Evolutionary conservation across 2,113 vertebrate species (phyloP).

Genomic region (Candoia aspera): DNA sequence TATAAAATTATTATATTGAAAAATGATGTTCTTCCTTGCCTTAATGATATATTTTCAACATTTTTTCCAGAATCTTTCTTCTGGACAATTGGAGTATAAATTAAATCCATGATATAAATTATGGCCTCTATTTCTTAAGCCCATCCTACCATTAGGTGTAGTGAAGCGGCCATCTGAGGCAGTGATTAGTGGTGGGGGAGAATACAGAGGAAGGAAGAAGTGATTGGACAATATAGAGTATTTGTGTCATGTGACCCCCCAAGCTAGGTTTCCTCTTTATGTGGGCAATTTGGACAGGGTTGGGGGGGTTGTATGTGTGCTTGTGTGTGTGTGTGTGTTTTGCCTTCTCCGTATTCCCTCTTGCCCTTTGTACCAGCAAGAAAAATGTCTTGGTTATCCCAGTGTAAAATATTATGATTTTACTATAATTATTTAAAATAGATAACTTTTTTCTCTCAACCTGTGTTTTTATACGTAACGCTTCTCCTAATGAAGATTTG

Average conservation of each 20-base stretch:
- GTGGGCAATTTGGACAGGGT: not conserved
- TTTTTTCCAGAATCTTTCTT: not conserved
- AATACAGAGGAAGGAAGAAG: not conserved
- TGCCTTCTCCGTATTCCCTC: not conserved
- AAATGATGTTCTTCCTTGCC: not conserved
- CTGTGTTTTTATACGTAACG: slow-evolving; percentile 53
- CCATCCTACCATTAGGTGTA: not conserved
- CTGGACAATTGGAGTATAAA: not conserved
- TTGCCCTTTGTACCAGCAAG: not conserved
- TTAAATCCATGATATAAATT: not conserved
- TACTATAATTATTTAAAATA: slow-evolving; percentile 62
- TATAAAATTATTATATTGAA: slow-evolving; percentile 7
- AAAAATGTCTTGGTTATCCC: slow-evolving; percentile 33
- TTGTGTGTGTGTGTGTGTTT: not conserved
- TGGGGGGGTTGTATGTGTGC: not conserved
- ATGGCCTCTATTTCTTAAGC: not conserved
- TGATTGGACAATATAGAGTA: not conserved
- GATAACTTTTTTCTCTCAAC: slow-evolving; percentile 51
- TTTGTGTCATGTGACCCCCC: not conserved
- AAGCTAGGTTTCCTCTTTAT: not conserved
- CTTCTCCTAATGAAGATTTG: not conserved
- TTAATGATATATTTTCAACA: too few species aligned
- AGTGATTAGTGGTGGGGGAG: not conserved
- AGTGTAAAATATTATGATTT: slow-evolving; percentile 66
- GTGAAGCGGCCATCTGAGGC: not conserved